Base-by-base conservation (phyloP, 2,888 invertebrate species). In the Ophraella communa region DNA sequence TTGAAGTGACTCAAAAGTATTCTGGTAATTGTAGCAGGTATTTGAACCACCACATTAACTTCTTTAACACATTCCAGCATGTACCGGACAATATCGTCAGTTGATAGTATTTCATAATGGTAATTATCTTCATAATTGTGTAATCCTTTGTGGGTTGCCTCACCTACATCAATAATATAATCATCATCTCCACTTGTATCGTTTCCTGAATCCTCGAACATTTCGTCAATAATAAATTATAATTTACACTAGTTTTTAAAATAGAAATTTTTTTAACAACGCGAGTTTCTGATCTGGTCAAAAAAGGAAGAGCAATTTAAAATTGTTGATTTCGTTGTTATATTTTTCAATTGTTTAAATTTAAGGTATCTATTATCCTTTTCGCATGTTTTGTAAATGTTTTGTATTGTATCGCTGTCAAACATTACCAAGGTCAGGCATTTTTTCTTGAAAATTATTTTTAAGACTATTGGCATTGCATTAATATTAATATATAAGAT, bases 11-110 rank as follows among this genome's bases (percentile, higher is more conserved):
- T 97, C 75, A 99, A 85, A 75, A 99, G 86, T 83, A 98, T 97
- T 78, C 98, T 88, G 71, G 94, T 96, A 60, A 93, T 92, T 56
- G 94, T 94, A 62, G 92, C 89, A 68, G 93, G 92, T 80, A 95
- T 91, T 91, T 96, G 93, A 76, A 98, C 93, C 75, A 98, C 95
- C 72, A 89, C 91, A 83, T 96, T 98, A 76, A 98, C 98, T 83
- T 98, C 98, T 84, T 93, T 93, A 79, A 98, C 98, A 81, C 93
- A 94, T 83, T 97, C 96, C 65, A 94, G 92, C 96, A 99, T 98
- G 84, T 97, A 94, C 82, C 95, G 92, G 69, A 98, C 96, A 81
- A 99, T 96, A 85, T 96, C 93, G 80, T 98, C 97, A 55, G 96
- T 96, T 67, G 96, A 94, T 74, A 98, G 86, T 75, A 98, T 96